Base-by-base conservation (phyloP, 2,888 invertebrate species). In the Napeogenes sylphis region DNA sequence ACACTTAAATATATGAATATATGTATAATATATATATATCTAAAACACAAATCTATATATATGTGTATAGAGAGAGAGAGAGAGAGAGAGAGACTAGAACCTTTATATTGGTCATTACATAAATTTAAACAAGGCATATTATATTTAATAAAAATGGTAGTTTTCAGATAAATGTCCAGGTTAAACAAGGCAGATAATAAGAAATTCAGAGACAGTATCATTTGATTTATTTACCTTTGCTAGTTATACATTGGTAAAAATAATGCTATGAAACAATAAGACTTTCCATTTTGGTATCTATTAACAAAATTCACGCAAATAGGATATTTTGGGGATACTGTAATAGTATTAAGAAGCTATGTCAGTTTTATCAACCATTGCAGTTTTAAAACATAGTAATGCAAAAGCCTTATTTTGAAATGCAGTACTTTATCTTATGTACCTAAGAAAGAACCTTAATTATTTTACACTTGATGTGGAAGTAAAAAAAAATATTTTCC, bases 181-280 rank as follows among this genome's bases (percentile, higher is more conserved):
- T 21, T 21, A 21, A 21, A 21, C 21, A 21, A 21, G 0, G 1
- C 21, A 21, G 21, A 21, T 21, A 21, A 53, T 56, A 62, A 59
- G 64, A 60, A 63, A 54, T 64, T 63, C 56, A 56, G 63, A 73
- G 82, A 85, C 80, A 86, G 85, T 86, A 83, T 85, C 82, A 86
- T 87, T 87, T 87, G 89, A 90, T 90, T 90, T 90, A 90, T 88
- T 89, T 86, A 88, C 87, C 87, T 84, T 87, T 87, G 89, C 87
- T 88, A 87, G 83, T 87, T 85, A 87, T 84, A 90, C 89, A 90
- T 87, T 87, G 88, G 89, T 90, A 90, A 89, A 89, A 90, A 87
- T 82, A 88, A 87, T 87, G 87, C 83, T 88, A 88, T 87, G 85
- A 88, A 90, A 88, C 82, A 90, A 83, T 82, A 83, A 88, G 87